phyloP scores from a whole-genome alignment of 1,140 invertebrate species.

The Anastrepha ludens region DNA sequence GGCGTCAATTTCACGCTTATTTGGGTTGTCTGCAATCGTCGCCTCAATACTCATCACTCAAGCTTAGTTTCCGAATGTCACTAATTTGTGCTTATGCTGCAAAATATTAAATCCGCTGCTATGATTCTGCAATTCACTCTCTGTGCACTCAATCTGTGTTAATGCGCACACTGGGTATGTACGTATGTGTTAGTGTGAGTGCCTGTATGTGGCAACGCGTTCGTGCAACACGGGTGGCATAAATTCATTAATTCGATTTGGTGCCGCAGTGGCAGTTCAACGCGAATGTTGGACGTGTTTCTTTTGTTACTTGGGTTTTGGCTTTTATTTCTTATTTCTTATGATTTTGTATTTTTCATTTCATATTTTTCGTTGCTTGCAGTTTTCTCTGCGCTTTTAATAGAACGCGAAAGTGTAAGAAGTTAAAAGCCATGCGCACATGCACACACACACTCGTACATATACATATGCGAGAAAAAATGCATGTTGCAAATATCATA shows the following conservation, averaged over 20 bases:
- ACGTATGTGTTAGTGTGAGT: too few relatives aligned
- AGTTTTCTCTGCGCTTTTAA: conserved; percentile 19
- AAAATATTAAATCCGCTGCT: background rate
- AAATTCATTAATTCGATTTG: conserved; percentile 36
- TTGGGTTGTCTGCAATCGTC: background rate
- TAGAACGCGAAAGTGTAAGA: conserved; percentile 38
- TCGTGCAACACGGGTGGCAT: conserved; percentile 28
- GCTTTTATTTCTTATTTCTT: background rate
- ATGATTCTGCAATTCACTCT: conserved; percentile 18
- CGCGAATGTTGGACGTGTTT: background rate
- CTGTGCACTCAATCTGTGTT: background rate
- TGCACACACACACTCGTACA: background rate
- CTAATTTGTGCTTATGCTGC: background rate
- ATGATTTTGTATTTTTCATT: background rate
- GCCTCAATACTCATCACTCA: background rate
- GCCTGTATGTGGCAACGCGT: background rate
- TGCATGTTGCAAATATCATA: background rate
- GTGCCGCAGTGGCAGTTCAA: background rate
- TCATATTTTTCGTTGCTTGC: background rate
- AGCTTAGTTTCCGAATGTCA: background rate
- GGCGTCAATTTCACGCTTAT: background rate
- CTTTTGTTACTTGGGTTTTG: background rate
- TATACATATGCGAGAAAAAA: background rate
- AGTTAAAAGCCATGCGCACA: conserved; percentile 29
- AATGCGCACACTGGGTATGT: background rate